A percentile compares a stretch with the other conserved stretches of the same genome.
Conservation (phyloP, 2,113 vertebrate species). For the Formicarius rufipectus region DNA sequence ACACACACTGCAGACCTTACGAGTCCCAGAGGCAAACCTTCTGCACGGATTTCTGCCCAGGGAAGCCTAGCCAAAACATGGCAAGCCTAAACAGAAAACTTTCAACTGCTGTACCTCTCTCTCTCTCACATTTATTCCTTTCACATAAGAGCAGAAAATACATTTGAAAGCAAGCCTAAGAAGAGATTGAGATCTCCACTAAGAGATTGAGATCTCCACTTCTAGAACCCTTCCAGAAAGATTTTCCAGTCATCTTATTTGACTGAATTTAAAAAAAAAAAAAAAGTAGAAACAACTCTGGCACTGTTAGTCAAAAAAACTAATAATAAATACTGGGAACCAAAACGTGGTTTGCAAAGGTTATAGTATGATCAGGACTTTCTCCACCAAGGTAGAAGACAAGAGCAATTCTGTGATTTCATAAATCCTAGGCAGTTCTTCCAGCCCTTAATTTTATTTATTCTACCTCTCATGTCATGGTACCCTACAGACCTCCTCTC, state of each 20-base stretch:
- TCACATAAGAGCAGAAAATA: background rate
- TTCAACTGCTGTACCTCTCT: background rate
- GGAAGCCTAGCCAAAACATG: slow-evolving; percentile 41
- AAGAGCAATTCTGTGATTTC: background rate
- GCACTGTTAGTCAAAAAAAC: background rate
- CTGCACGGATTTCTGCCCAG: background rate
- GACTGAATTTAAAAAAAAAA: background rate
- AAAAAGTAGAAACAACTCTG: too few relatives aligned
- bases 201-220: background rate
- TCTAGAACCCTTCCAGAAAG: background rate
- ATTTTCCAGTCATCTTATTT: background rate
- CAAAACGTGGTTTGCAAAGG: background rate
- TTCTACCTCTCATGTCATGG: background rate
- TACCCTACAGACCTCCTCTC: background rate
- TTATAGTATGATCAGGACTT: background rate
- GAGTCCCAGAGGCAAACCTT: slow-evolving; percentile 34
- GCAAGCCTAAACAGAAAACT: slow-evolving; percentile 31
- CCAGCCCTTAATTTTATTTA: background rate
- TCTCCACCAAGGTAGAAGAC: background rate
- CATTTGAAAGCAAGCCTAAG: background rate
- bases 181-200: background rate
- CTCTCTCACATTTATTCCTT: slow-evolving; percentile 43
- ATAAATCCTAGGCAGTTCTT: background rate
- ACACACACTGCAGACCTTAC: background rate
- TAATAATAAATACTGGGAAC: background rate